Base-by-base conservation (phyloP, 2,888 invertebrate species). In the Orthosia gracilis region DNA sequence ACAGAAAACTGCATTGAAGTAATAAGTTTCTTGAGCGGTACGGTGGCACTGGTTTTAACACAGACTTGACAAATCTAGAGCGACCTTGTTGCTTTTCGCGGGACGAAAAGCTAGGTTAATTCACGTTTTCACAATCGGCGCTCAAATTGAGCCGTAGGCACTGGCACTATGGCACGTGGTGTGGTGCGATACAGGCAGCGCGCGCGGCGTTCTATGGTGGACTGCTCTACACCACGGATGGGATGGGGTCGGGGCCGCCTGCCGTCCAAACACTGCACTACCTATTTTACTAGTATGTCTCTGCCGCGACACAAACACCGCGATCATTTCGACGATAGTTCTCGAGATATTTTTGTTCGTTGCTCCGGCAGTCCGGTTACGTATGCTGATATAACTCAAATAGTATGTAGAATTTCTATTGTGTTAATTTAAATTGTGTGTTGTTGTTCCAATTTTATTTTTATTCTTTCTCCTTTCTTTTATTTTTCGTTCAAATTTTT, bases 201-300 rank as follows among this genome's bases (percentile, higher is more conserved):
- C 92, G 92, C 92, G 91, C 95, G 94, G 78, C 93, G 92, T 77
- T 89, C 94, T 94, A 93, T 95, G 93, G 94, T 93, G 91, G 78
- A 95, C 95, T 95, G 93, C 85, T 82, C 83, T 82, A 83, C 83
- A 88, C 87, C 87, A 87, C 88, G 91, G 88, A 92, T 92, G 91
- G 92, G 94, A 94, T 94, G 93, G 93, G 94, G 94, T 94, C 94
- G 93, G 90, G 92, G 92, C 91, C 93, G 92, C 88, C 88, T 91
- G 92, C 91, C 94, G 92, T 88, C 89, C 91, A 93, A 93, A 93
- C 92, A 92, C 85, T 89, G 88, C 89, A 90, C 90, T 91, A 90
- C 91, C 89, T 92, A 92, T 88, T 85, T 73, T 82, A 88, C 88
- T 90, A 91, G 87, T 86, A 86, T 88, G 87, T 87, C 87, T 85